Evolutionary conservation across 2,888 invertebrate species (phyloP).

Genomic region (Stenodema calcarata): DNA sequence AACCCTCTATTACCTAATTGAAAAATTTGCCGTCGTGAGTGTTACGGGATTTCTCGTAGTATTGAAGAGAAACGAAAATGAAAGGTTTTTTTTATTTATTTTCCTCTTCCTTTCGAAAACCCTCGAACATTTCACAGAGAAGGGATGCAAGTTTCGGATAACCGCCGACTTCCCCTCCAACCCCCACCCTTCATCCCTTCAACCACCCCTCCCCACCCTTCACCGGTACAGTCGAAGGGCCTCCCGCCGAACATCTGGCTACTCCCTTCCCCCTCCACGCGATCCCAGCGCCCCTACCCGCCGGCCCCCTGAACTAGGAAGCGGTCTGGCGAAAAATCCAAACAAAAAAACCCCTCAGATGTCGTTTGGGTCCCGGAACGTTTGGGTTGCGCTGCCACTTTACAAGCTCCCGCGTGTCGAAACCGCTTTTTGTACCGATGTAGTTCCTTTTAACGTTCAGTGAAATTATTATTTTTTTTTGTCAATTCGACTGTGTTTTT

Average conservation of each 20-base stretch:
- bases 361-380: slow-evolving; percentile 53
- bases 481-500: neutral
- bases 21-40: too few species aligned
- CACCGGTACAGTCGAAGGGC: too few species aligned
- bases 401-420: slow-evolving; percentile 18
- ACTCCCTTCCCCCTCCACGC: slow-evolving; percentile 6
- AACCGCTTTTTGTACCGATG: slow-evolving; percentile 7
- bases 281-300: slow-evolving; percentile 47
- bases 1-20: too few species aligned
- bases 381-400: slow-evolving; percentile 5
- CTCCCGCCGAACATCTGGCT: slow-evolving; percentile 37
- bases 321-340: slow-evolving; percentile 53
- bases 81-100: neutral
- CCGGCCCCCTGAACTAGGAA: slow-evolving; percentile 37
- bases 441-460: neutral
- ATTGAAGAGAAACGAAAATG: neutral
- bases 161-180: slow-evolving; percentile 13
- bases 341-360: slow-evolving; percentile 54
- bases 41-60: neutral
- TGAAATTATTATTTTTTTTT: neutral
- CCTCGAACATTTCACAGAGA: neutral
- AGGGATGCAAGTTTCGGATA: neutral
- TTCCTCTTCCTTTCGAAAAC: neutral
- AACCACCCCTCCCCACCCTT: neutral
- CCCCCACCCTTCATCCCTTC: neutral